These are phyloP conservation scores for Boloria selene DNA, from an alignment of 2,888 invertebrate genomes.

Conservation along the genomic window DNA sequence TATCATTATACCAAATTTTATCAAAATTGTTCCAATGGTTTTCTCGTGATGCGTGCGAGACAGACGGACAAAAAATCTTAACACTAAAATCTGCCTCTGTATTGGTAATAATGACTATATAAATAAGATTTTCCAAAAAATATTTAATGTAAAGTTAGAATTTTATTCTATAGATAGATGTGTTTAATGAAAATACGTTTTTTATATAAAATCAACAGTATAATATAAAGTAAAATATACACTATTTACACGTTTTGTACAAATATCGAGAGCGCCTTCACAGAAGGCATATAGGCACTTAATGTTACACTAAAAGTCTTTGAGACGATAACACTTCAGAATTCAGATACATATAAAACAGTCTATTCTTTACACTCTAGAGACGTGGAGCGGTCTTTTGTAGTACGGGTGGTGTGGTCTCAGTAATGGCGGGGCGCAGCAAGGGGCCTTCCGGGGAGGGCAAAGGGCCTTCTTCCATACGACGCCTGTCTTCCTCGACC, in stretches of 20 bases:
- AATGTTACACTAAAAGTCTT: slow-evolving; percentile 38
- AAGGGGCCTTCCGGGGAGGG: slow-evolving; percentile 68
- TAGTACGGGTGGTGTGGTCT: slow-evolving; percentile 66
- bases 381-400: slow-evolving; percentile 73
- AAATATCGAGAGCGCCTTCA: slow-evolving; percentile 72
- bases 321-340: slow-evolving; percentile 36
- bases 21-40: no score
- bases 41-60: no score
- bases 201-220: slow-evolving; percentile 70
- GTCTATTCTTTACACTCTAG: slow-evolving; percentile 60
- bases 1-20: no score
- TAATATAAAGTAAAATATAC: slow-evolving; percentile 63
- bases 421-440: slow-evolving; percentile 66
- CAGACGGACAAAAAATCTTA: no score
- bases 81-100: no score
- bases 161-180: no score
- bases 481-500: slow-evolving; percentile 83
- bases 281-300: slow-evolving; percentile 71
- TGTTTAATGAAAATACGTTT: slow-evolving; percentile 4
- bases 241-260: slow-evolving; percentile 71
- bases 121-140: no score
- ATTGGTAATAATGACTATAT: no score
- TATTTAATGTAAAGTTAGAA: no score
- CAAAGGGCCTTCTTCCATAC: slow-evolving; percentile 82
- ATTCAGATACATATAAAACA: slow-evolving; percentile 34